These are phyloP conservation scores for human (Homo sapiens) DNA, from an alignment of 2,113 vertebrate genomes.

Conservation along the genomic window DNA sequence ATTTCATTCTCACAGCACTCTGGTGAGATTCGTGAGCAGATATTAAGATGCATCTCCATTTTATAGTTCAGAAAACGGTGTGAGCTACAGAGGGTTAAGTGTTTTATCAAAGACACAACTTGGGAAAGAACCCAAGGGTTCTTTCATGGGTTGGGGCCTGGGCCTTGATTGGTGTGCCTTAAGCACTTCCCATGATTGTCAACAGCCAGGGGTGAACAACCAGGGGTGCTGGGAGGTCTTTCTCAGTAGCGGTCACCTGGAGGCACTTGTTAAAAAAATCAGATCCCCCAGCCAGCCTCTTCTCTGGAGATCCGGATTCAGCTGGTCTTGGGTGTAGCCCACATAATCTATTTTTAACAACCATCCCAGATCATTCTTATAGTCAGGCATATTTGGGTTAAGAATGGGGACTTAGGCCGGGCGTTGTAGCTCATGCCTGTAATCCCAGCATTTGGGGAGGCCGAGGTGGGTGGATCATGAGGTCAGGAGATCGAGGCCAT, in stretches of 20 bases:
- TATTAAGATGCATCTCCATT: neutral
- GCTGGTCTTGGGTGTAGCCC: neutral
- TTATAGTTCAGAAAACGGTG: neutral
- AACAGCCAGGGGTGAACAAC: neutral
- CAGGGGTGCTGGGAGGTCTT: neutral
- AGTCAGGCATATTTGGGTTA: neutral
- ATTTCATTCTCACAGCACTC: neutral
- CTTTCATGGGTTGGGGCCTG: too few species aligned
- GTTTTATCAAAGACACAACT: neutral
- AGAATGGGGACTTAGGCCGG: neutral
- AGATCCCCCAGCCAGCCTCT: neutral
- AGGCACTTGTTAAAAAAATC: neutral
- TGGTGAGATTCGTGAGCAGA: fast-evolving
- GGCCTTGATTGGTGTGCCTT: too few species aligned
- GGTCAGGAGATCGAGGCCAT: too few species aligned
- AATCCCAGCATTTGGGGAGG: too few species aligned
- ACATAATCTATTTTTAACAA: neutral
- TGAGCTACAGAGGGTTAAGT: too few species aligned
- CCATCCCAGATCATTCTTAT: neutral
- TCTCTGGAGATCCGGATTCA: neutral
- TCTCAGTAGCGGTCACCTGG: neutral
- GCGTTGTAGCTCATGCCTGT: too few species aligned
- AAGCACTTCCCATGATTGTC: neutral
- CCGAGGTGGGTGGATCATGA: too few species aligned
- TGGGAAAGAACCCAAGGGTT: neutral